A percentile compares a stretch with the other conserved stretches of the same genome.
Conservation (phyloP, 2,888 invertebrate species). For the Oligia fasciuncula region DNA sequence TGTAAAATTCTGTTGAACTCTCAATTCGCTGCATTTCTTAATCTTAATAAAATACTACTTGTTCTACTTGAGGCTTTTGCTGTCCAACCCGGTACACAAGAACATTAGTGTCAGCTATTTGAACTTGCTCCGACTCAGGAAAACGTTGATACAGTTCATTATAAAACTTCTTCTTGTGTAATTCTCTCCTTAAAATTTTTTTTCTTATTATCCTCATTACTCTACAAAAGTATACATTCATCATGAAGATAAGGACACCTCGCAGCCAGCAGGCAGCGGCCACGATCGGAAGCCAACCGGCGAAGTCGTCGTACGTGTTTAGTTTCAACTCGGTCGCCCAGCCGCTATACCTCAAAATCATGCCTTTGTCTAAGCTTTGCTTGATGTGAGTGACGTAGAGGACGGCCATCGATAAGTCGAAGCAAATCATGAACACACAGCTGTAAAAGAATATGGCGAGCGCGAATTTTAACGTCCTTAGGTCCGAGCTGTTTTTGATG, state of each 20-base stretch:
- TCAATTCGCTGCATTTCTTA: neutral
- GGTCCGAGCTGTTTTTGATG: constrained; percentile 52
- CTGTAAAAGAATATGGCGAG: constrained; percentile 71
- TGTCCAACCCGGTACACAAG: constrained; percentile 76
- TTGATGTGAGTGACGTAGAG: constrained; percentile 82
- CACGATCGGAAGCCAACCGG: constrained; percentile 81
- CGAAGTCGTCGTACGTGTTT: constrained; percentile 74
- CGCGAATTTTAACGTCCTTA: constrained; percentile 65
- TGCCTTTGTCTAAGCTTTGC: constrained; percentile 81
- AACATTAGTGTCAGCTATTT: constrained; percentile 51
- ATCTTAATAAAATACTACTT: neutral
- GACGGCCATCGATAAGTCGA: constrained; percentile 82
- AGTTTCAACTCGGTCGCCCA: constrained; percentile 79
- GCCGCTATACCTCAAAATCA: constrained; percentile 82
- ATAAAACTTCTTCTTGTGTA: constrained; percentile 68
- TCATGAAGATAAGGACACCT: constrained; percentile 72
- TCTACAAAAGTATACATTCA: constrained; percentile 79
- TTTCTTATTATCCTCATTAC: constrained; percentile 62
- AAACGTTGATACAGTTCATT: constrained; percentile 70
- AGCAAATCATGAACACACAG: constrained; percentile 70
- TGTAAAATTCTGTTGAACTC: neutral
- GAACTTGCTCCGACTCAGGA: constrained; percentile 71
- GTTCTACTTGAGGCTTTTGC: constrained; percentile 60
- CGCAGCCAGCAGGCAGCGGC: constrained; percentile 80
- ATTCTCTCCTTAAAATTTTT: constrained; percentile 72